phyloP scores from a whole-genome alignment of 2,888 invertebrate genomes.

The Oasisia sp. region DNA sequence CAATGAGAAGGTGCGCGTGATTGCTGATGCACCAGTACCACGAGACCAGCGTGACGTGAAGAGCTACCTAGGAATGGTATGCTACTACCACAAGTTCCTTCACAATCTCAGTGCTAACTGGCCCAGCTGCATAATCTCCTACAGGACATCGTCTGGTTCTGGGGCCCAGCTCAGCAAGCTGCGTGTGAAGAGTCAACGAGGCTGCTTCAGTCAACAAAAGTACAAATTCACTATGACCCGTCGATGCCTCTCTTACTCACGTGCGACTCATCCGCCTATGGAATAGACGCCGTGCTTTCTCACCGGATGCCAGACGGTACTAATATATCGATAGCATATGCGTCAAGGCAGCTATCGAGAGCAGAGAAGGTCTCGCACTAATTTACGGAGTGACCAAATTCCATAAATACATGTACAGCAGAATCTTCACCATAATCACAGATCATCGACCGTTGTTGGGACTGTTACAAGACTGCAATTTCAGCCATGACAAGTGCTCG shows the following conservation, averaged over 20 bases:
- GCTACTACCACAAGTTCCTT: no score
- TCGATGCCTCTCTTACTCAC: no score
- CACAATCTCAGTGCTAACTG: background rate
- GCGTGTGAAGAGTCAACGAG: background rate
- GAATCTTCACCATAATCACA: background rate
- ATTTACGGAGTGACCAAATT: no score
- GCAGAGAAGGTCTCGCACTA: background rate
- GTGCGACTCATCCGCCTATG: no score
- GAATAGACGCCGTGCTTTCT: background rate
- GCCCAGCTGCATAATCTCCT: background rate
- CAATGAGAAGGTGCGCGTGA: no score
- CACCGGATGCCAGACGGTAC: background rate
- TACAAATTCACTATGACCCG: background rate
- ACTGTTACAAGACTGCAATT: no score
- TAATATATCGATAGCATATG: background rate
- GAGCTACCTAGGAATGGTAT: no score
- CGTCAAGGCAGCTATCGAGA: background rate
- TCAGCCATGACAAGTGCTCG: slow-evolving; percentile 35
- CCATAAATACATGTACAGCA: no score
- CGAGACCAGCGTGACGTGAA: no score
- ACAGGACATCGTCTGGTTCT: background rate
- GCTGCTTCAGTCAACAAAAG: background rate
- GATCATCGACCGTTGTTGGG: no score
- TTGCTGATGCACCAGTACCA: no score
- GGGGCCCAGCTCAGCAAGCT: background rate